Evolutionary conservation across 2,797 vertebrate genomes (phyloP), one percentile per base, ranked within the genome.

Genomic region (Mergus octosetaceus): DNA sequence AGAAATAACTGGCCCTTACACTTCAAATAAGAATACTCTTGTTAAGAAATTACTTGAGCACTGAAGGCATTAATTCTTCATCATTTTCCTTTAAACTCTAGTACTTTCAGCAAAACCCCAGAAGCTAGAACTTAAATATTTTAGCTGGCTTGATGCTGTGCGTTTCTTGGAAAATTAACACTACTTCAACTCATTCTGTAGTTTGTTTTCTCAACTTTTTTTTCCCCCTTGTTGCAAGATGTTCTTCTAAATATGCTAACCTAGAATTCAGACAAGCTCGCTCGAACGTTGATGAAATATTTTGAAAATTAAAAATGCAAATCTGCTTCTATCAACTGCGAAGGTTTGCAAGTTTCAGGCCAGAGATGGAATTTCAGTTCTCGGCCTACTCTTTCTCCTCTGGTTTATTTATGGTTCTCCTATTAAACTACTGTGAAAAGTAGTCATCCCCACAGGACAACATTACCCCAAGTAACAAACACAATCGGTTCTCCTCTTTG

Each of bases 101-200:
- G 30, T 27, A 70, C 18, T 51, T 81, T 70, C 73, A 95, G 57
- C 49, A 85, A 64, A 87, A 87, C 49, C 66, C 43, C 47, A 93
- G 80, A 78, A 96, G 73, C 36, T 88, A 84, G 96, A 95, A 72
- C 22, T 43, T 86, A 92, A 94, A 95, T 88, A 93, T 96, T 95
- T 95, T 53, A 93, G 70, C 43, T 89, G 87, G 68, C 80, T 51
- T 65, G 75, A 91, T 54, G n/a, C 45, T 96, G 39, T 1, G 9
- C 21, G 82, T 54, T 86, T 93, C 73, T 89, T 69, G 73, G 87
- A 81, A 91, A 96, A 38, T 30, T 86, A 96, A 45, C 60, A 73
- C n/a, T 66, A 14, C 32, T 15, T 75, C 72, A 93, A 62, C 71
- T 76, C 38, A 70, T 70, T 45, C 56, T 53, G 20, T 38, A 90